These are phyloP conservation scores for Rhagonycha fulva DNA, from an alignment of 2,888 invertebrate species.

Conservation along the genomic window DNA sequence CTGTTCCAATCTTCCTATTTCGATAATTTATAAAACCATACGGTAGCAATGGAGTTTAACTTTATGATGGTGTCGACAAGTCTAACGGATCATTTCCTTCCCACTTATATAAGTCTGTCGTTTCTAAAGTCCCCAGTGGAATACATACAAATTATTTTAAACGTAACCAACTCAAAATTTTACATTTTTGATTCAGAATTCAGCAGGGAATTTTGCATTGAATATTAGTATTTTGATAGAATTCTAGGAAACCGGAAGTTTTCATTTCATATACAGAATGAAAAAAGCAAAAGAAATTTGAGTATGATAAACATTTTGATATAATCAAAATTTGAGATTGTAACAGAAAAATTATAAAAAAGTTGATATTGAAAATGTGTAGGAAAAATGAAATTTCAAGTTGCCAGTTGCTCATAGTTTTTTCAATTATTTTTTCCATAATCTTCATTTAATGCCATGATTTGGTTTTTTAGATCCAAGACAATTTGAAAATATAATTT, in stretches of 20 bases:
- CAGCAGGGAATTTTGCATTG: too few species aligned
- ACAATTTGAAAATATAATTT: neutral
- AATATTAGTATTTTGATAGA: too few species aligned
- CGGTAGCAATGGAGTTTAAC: constrained; percentile 32
- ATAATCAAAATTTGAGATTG: neutral
- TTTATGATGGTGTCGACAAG: constrained; percentile 35
- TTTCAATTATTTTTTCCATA: too few species aligned
- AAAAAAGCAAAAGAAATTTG: too few species aligned
- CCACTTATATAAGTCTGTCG: constrained; percentile 35
- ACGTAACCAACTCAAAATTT: neutral
- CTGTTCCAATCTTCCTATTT: neutral
- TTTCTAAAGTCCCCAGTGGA: constrained; percentile 1
- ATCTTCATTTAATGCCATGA: too few species aligned
- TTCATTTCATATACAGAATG: too few species aligned
- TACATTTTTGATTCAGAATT: neutral
- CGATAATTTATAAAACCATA: constrained; percentile 23
- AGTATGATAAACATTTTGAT: too few species aligned
- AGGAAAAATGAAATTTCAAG: too few species aligned
- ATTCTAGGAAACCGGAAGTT: too few species aligned
- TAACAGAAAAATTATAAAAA: neutral
- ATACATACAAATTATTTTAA: neutral
- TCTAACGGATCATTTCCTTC: constrained; percentile 37
- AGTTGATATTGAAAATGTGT: too few species aligned
- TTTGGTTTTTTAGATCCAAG: neutral
- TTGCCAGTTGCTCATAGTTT: too few species aligned